Evolutionary conservation across 2,797 vertebrate species (phyloP).

Genomic region (Parauchenoglanis punctatus): DNA sequence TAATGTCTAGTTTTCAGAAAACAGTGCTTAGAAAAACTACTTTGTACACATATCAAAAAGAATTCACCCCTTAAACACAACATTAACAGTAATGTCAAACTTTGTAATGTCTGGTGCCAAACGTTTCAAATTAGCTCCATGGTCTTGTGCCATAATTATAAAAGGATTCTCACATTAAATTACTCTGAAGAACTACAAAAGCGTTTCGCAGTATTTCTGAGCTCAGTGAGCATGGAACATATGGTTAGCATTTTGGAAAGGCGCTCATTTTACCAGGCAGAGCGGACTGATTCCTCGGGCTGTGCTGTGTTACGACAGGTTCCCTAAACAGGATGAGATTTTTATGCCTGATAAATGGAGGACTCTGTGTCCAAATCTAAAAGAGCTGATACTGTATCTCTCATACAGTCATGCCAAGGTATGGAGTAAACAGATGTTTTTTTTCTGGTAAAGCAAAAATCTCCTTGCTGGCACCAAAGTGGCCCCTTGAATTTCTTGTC

Average conservation of each 20-base stretch:
- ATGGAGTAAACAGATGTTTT: conserved; percentile 56
- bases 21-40: not conserved
- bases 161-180: conserved; percentile 32
- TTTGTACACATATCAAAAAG: not conserved
- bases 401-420: conserved; percentile 56
- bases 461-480: conserved; percentile 45
- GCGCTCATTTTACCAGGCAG: conserved; percentile 61
- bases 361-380: conserved; percentile 47
- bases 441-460: conserved; percentile 47
- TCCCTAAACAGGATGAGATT: conserved; percentile 62
- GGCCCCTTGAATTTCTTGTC: conserved; percentile 19
- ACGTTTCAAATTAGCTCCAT: conserved; percentile 31
- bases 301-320: conserved; percentile 58
- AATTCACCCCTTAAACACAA: conserved; percentile 20
- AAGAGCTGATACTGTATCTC: conserved; percentile 60
- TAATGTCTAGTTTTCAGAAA: conserved; percentile 39
- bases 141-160: conserved; percentile 25
- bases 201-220: conserved; percentile 74
- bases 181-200: conserved; percentile 63
- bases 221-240: conserved; percentile 71
- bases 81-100: conserved; percentile 27
- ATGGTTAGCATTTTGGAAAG: conserved; percentile 74
- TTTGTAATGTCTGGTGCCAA: conserved; percentile 13
- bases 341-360: conserved; percentile 58
- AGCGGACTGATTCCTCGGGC: conserved; percentile 52